These are phyloP conservation scores for Drosophila ercepeae DNA, from an alignment of 1,140 invertebrate species.

Conservation along the genomic window DNA sequence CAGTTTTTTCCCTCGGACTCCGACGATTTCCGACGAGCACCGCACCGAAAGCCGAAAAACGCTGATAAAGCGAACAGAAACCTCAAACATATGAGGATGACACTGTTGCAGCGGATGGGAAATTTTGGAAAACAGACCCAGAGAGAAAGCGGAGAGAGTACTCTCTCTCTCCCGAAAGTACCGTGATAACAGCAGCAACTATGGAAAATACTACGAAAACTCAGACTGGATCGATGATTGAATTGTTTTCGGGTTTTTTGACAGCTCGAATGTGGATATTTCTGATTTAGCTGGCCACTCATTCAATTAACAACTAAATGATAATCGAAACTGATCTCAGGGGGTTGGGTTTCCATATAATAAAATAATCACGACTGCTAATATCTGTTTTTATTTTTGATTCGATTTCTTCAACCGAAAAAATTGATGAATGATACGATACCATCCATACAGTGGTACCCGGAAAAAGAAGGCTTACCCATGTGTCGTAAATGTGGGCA, in stretches of 20 bases:
- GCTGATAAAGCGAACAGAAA: slow-evolving; percentile 50
- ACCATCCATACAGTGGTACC: slow-evolving; percentile 5
- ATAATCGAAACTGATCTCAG: slow-evolving; percentile 53
- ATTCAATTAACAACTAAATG: slow-evolving; percentile 63
- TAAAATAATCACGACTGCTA: slow-evolving; percentile 34
- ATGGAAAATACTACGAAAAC: slow-evolving; percentile 44
- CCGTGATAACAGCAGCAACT: slow-evolving; percentile 49
- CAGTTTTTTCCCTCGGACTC: slow-evolving; percentile 33
- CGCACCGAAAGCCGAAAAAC: slow-evolving; percentile 38
- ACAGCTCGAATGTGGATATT: slow-evolving; percentile 49
- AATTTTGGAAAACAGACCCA: slow-evolving; percentile 16
- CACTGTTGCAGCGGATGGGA: slow-evolving; percentile 22
- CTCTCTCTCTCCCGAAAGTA: slow-evolving; percentile 3
- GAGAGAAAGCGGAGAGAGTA: background rate
- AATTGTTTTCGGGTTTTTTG: slow-evolving; percentile 40
- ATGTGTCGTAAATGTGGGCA: slow-evolving; percentile 25
- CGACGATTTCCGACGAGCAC: slow-evolving; percentile 24
- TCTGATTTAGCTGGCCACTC: slow-evolving; percentile 36
- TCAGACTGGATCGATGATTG: slow-evolving; percentile 27
- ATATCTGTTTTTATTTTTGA: background rate
- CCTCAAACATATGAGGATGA: slow-evolving; percentile 19
- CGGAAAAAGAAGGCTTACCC: slow-evolving; percentile 19
- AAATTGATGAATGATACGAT: slow-evolving; percentile 30
- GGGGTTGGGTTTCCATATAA: slow-evolving; percentile 29
- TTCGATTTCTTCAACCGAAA: background rate